These are phyloP conservation scores for Cybosia mesomella DNA, from an alignment of 2,888 invertebrate species.

Conservation along the genomic window DNA sequence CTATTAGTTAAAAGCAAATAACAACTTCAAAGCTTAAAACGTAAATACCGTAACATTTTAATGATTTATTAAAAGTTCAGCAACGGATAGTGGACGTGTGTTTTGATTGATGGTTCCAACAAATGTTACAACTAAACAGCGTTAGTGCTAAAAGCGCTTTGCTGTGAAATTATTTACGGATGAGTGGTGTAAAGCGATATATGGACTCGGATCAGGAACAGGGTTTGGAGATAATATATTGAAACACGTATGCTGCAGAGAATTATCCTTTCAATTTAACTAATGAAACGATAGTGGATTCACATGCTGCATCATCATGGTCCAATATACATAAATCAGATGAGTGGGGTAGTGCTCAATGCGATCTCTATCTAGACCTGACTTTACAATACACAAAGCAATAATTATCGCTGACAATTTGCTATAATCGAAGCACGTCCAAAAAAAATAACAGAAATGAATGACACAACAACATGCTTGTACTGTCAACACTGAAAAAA, in stretches of 20 bases:
- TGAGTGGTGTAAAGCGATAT: slow-evolving; percentile 3
- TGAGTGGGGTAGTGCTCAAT: neutral
- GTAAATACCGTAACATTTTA: neutral
- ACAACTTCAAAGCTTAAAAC: neutral
- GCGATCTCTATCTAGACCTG: neutral
- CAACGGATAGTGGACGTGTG: neutral
- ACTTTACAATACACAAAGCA: no score
- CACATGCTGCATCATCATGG: neutral
- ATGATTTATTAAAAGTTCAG: slow-evolving; percentile 9
- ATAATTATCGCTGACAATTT: no score
- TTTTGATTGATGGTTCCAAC: slow-evolving; percentile 16
- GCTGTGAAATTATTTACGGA: slow-evolving; percentile 14
- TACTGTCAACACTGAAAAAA: no score
- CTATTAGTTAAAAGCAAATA: neutral
- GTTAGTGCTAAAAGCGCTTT: slow-evolving; percentile 10
- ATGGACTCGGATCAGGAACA: neutral
- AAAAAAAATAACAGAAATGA: no score
- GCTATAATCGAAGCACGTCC: no score
- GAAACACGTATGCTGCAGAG: slow-evolving; percentile 1
- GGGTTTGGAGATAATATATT: slow-evolving; percentile 6
- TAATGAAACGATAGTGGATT: neutral
- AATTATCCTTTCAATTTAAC: slow-evolving; percentile 3
- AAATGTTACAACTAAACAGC: slow-evolving; percentile 2
- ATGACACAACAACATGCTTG: no score
- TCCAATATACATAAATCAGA: neutral